Evolutionary conservation across 2,888 invertebrate genomes (phyloP).

Genomic region (Dasypogon diadema): DNA sequence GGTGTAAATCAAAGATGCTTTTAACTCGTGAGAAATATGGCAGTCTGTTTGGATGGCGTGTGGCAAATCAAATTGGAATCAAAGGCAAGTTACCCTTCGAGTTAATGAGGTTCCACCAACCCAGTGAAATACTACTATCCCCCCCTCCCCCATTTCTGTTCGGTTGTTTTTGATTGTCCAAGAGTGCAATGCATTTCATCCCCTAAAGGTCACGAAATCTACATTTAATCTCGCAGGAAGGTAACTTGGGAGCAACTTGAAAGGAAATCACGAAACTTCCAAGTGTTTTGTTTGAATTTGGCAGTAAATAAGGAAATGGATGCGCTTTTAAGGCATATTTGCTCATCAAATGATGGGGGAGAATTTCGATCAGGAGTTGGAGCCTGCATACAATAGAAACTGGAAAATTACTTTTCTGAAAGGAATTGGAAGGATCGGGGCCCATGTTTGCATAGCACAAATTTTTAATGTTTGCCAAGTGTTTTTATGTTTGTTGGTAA

Average conservation of each 20-base stretch:
- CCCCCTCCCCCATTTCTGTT: not conserved
- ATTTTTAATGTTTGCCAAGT: not conserved
- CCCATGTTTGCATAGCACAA: not conserved
- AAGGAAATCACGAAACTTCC: constrained; percentile 24
- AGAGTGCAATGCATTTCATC: not conserved
- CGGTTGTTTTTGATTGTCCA: not conserved
- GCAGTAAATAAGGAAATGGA: constrained; percentile 44
- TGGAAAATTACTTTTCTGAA: not conserved
- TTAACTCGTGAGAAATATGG: constrained; percentile 36
- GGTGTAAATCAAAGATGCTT: constrained; percentile 15
- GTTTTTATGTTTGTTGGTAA: not conserved
- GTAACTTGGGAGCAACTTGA: not conserved
- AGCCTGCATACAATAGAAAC: not conserved
- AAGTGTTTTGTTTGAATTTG: constrained; percentile 6
- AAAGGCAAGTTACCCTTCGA: constrained; percentile 21
- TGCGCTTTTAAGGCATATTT: constrained; percentile 45
- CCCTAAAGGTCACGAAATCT: constrained; percentile 33
- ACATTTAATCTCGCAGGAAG: not conserved
- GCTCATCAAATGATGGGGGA: constrained; percentile 30
- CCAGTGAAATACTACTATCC: not conserved
- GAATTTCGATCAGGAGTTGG: constrained; percentile 14
- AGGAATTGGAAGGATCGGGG: not conserved
- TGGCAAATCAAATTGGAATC: constrained; percentile 43
- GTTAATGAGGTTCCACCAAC: constrained; percentile 22
- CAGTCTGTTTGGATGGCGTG: constrained; percentile 16